Conservation (phyloP, 2,113 vertebrate genomes). For the Menura novaehollandiae region DNA sequence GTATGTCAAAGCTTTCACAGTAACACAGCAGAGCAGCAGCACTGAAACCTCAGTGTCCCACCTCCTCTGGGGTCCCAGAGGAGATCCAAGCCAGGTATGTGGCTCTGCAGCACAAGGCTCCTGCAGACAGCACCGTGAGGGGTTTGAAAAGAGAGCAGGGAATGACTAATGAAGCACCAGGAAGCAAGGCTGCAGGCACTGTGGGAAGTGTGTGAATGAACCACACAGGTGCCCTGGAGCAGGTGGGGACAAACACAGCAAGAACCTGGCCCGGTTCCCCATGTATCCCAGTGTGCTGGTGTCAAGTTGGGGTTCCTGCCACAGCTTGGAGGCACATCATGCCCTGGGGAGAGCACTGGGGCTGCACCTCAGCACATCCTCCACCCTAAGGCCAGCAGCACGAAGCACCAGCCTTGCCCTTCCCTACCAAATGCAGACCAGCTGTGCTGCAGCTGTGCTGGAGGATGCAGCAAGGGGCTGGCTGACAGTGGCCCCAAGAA, state of each 20-base stretch:
- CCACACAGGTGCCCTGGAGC: not conserved
- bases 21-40: not conserved
- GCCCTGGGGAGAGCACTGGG: rapidly evolving
- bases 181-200: not conserved
- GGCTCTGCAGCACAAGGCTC: not conserved
- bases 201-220: not conserved
- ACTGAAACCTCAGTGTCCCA: not conserved
- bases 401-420: not conserved
- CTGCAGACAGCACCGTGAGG: not conserved
- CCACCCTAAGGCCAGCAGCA: rapidly evolving
- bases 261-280: not conserved
- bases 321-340: not conserved
- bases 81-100: not conserved
- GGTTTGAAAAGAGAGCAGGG: not conserved
- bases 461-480: not conserved
- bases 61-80: not conserved
- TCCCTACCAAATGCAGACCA: rapidly evolving
- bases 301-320: not conserved
- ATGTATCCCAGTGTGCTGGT: not conserved
- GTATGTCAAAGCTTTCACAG: not conserved
- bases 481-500: too few relatives aligned
- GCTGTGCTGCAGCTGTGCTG: not conserved
- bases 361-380: not conserved
- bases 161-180: not conserved
- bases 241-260: not conserved